Percentiles rank a stretch among this genome's conserved stretches.
Evolutionary conservation across 2,888 invertebrate genomes (phyloP).

Genomic region (Metopia argyrocephala): DNA sequence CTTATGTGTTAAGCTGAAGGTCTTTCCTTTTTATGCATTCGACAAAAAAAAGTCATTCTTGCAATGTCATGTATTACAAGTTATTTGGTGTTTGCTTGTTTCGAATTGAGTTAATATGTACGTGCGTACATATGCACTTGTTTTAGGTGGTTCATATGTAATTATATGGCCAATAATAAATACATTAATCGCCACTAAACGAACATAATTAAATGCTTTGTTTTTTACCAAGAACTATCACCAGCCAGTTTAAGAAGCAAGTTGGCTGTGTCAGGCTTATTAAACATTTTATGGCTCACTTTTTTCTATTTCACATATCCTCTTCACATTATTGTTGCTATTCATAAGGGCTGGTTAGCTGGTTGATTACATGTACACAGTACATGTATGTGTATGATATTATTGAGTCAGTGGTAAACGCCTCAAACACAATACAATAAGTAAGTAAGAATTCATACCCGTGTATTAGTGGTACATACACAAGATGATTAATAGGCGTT

Average conservation of each 20-base stretch:
- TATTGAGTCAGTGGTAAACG: slow-evolving; percentile 45
- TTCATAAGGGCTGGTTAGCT: too few species aligned
- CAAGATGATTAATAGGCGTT: slow-evolving; percentile 40
- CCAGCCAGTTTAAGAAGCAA: slow-evolving; percentile 60
- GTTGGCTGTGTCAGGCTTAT: slow-evolving; percentile 48
- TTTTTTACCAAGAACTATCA: slow-evolving; percentile 60
- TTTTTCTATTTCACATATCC: too few species aligned
- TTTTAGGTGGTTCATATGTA: slow-evolving; percentile 44
- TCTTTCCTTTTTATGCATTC: too few species aligned
- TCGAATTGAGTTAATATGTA: too few species aligned
- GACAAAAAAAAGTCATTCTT: too few species aligned
- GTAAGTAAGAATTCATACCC: background rate
- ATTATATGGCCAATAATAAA: slow-evolving; percentile 61
- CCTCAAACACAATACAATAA: slow-evolving; percentile 25
- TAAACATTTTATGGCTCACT: slow-evolving; percentile 40
- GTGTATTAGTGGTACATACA: background rate
- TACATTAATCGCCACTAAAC: slow-evolving; percentile 61
- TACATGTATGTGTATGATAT: too few species aligned
- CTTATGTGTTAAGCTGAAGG: too few species aligned
- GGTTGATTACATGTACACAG: too few species aligned
- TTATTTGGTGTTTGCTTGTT: too few species aligned
- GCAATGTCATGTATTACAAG: too few species aligned
- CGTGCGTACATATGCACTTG: too few species aligned
- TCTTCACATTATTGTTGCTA: too few species aligned
- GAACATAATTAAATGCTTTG: slow-evolving; percentile 58